Percentiles rank a stretch among this genome's conserved stretches.
Evolutionary conservation across 1,140 invertebrate species (phyloP).

Genomic region (Drosophila biarmipes): DNA sequence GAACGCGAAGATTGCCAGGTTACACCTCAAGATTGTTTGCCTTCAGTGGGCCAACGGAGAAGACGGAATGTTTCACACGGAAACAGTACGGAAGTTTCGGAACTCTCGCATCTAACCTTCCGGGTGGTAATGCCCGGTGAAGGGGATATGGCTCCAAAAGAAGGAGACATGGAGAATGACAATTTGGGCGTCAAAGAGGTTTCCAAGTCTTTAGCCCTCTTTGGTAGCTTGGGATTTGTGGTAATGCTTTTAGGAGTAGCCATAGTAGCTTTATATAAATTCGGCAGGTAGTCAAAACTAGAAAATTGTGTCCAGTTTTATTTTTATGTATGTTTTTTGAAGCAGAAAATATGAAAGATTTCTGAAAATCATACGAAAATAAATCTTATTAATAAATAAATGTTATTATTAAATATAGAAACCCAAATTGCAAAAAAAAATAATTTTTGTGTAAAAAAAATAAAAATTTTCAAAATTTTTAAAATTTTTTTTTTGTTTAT

Average conservation of each 20-base stretch:
- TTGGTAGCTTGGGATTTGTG: conserved; percentile 68
- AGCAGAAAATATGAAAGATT: too few species aligned
- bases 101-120: conserved; percentile 65
- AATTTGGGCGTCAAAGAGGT: neutral
- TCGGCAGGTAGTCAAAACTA: conserved; percentile 39
- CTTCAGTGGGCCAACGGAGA: conserved; percentile 38
- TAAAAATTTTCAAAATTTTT: too few species aligned
- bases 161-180: neutral
- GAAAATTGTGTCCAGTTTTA: too few species aligned
- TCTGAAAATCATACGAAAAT: too few species aligned
- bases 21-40: conserved; percentile 57
- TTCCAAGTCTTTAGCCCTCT: conserved; percentile 50
- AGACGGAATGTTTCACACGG: conserved; percentile 46
- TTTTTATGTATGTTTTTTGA: too few species aligned
- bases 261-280: conserved; percentile 56
- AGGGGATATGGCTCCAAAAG: neutral
- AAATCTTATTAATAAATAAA: too few species aligned
- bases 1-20: conserved; percentile 86
- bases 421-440: too few species aligned
- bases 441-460: too few species aligned
- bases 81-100: conserved; percentile 60
- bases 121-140: conserved; percentile 59
- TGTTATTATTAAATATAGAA: too few species aligned
- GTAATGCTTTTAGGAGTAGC: conserved; percentile 53
- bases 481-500: too few species aligned